phyloP scores from a whole-genome alignment of 2,888 invertebrate genomes.

The Xanthorhoe spadicearia region DNA sequence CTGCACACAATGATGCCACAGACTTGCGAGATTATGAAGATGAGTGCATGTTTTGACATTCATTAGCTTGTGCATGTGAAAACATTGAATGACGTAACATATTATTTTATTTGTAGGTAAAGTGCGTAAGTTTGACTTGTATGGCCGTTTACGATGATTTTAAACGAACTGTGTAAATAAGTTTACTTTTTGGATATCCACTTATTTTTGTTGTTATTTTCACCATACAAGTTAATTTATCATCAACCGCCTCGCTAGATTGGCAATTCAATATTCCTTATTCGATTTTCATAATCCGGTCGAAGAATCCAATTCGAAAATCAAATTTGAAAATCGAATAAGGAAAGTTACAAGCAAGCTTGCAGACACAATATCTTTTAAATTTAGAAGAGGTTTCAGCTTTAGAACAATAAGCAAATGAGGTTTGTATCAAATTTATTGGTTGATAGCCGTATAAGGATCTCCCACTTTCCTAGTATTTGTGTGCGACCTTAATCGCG shows the following conservation, averaged over 20 bases:
- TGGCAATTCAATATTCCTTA: neutral
- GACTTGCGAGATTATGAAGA: constrained; percentile 35
- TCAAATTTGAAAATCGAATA: neutral
- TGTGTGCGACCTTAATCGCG: neutral
- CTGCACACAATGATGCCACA: constrained; percentile 37
- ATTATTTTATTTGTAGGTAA: neutral
- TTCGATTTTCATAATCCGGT: neutral
- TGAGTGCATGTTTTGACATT: constrained; percentile 32
- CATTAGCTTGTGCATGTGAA: constrained; percentile 20
- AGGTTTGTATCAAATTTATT: neutral
- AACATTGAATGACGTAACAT: neutral
- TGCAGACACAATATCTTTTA: neutral
- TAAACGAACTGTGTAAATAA: too few relatives aligned
- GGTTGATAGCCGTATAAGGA: neutral
- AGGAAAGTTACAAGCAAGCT: neutral
- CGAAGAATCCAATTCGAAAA: neutral
- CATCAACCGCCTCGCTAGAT: too few relatives aligned
- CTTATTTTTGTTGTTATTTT: too few relatives aligned
- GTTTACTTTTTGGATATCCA: too few relatives aligned
- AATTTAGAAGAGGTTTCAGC: too few relatives aligned
- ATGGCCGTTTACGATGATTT: too few relatives aligned
- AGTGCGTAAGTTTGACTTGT: too few relatives aligned
- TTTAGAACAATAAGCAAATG: neutral
- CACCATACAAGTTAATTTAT: too few relatives aligned
- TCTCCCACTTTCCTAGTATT: neutral